Evolutionary conservation across 92 coral and sea anemone genomes (phyloP), one percentile per base, ranked within the genome.

Genomic region (Chrysogorgia sp.): DNA sequence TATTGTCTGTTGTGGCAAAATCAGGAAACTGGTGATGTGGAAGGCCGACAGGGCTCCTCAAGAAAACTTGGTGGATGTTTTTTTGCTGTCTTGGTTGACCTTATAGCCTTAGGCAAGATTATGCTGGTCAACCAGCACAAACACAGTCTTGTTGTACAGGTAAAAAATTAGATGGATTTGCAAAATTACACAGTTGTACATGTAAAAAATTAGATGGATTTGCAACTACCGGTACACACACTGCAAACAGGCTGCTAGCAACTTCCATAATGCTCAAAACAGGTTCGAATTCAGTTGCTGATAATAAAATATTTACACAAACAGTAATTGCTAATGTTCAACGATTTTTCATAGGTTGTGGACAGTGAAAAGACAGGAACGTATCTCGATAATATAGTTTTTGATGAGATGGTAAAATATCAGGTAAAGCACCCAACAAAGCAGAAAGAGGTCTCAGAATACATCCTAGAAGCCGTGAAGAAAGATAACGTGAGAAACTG

Each of bases 1-100:
- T 88, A 84, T 80, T 84, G 88, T 69, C 66, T 92, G 75, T 71
- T 92, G 57, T 92, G 97, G 97, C 97, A 92, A 83, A 81, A 92
- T 32, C 64, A 88, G 22, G 77, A 90, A 35, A 90, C 80, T 29
- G 91, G 88, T 0, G 78, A 83, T 21, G 91, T 87, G 7, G 83
- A 72, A 61, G 91, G 88, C 20, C 66, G 88, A 20, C 88, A 83
- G 58, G 85, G 79, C 24, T 87, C 91, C 7, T 72, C 71, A 21
- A 61, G 75, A 26, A 83, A 80, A 40, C 80, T 79, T 13, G 91
- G 88, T 1, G 91, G 91, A 12, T 79, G 68, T 10, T 87, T 88
- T 1, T 79, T 82, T 34, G 91, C 91, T 10, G 83, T 88, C 33
- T 63, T 84, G 26, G 62, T 84, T 71, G 88, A 84, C 76, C 81